Conservation (phyloP, 53 echinoderm and acorn worm species). For the Mesocentrotus franciscanus region DNA sequence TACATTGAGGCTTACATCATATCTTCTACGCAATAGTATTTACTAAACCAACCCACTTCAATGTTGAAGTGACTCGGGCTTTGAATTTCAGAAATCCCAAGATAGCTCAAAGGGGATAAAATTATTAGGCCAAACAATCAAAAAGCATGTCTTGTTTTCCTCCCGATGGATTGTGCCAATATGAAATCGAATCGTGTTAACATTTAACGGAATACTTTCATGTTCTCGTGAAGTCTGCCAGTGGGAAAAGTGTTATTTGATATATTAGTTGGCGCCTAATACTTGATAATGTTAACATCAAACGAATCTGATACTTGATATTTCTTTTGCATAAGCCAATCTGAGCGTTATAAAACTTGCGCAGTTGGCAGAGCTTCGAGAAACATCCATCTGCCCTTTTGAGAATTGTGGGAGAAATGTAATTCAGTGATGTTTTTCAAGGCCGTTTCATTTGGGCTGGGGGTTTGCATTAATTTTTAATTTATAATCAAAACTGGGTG, state of each 20-base stretch:
- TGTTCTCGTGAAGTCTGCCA: not conserved
- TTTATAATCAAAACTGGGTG: too few species aligned
- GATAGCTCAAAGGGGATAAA: not conserved
- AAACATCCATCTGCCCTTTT: too few species aligned
- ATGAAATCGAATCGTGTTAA: not conserved
- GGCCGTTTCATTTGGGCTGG: too few species aligned
- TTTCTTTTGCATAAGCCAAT: too few species aligned
- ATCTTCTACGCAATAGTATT: not conserved
- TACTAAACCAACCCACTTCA: not conserved
- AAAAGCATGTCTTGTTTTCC: not conserved
- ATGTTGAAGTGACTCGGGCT: not conserved
- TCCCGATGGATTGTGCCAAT: not conserved
- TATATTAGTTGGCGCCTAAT: not conserved
- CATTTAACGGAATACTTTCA: not conserved
- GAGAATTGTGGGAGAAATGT: too few species aligned
- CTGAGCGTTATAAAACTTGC: too few species aligned
- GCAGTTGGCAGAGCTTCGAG: too few species aligned
- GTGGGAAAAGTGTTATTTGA: not conserved
- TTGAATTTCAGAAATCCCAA: conserved; percentile 17
- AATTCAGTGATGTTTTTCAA: too few species aligned
- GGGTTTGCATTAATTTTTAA: too few species aligned
- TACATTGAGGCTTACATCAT: not conserved
- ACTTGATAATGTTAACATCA: not conserved
- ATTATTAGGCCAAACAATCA: not conserved
- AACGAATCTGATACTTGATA: not conserved